Evolutionary conservation across 2,113 vertebrate species (phyloP).

Genomic region (Marmota monax): DNA sequence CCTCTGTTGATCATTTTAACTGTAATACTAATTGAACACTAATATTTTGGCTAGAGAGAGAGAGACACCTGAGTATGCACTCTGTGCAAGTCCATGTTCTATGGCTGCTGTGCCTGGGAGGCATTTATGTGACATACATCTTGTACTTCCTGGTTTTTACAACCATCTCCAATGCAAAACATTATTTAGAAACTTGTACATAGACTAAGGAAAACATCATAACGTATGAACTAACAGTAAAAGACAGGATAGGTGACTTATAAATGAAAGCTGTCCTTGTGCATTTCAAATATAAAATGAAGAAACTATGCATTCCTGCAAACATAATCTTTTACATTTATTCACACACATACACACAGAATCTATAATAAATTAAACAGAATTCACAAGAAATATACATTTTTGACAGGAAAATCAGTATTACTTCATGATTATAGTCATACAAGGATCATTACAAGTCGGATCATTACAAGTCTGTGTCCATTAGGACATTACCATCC

Average conservation of each 20-base stretch:
- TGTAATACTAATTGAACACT: background rate
- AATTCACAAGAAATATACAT: constrained; percentile 74
- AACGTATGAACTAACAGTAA: background rate
- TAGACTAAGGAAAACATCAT: background rate
- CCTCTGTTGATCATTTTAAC: background rate
- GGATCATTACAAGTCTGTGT: constrained; percentile 85
- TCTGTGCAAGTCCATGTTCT: background rate
- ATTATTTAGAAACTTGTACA: background rate
- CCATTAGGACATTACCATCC: constrained; percentile 93
- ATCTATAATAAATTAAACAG: constrained; percentile 69
- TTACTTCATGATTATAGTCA: constrained; percentile 55
- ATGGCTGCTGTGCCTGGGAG: background rate
- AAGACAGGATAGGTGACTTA: background rate
- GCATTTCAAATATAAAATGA: constrained; percentile 49
- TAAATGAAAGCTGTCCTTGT: constrained; percentile 46
- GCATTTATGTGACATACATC: background rate
- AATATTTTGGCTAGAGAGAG: background rate
- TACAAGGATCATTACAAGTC: constrained; percentile 74
- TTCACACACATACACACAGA: constrained; percentile 52
- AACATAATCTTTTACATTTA: constrained; percentile 59
- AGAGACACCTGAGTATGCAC: background rate
- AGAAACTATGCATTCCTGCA: constrained; percentile 24
- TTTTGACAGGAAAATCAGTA: constrained; percentile 66
- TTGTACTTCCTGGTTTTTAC: background rate
- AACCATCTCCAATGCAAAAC: background rate